phyloP scores from a whole-genome alignment of 2,888 invertebrate species.

The Brachylomia viminalis region DNA sequence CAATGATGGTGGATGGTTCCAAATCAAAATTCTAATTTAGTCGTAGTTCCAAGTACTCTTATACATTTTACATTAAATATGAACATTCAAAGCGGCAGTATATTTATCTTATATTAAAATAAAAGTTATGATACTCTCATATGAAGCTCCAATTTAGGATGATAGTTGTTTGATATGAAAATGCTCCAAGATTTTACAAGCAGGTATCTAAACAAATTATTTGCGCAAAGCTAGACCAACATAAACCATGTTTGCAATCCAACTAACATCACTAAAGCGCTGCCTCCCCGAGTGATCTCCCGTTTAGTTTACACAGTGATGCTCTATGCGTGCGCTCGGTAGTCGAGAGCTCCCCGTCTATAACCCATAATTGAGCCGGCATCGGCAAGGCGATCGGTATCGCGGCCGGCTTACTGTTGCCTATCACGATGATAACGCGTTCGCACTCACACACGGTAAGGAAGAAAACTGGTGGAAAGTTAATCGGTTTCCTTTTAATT shows the following conservation, averaged over 20 bases:
- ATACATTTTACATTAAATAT: too few species aligned
- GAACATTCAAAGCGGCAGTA: too few species aligned
- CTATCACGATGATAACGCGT: slow-evolving; percentile 53
- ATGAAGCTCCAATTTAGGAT: too few species aligned
- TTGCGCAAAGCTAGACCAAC: neutral
- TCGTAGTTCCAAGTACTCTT: too few species aligned
- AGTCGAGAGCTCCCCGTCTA: slow-evolving; percentile 51
- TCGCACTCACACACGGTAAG: slow-evolving; percentile 38
- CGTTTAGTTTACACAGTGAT: neutral
- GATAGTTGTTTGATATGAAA: too few species aligned
- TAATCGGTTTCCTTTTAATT: neutral
- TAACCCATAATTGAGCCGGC: slow-evolving; percentile 59
- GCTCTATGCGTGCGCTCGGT: neutral
- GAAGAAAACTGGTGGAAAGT: neutral
- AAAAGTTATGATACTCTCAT: too few species aligned
- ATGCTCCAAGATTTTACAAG: too few species aligned
- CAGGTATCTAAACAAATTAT: neutral
- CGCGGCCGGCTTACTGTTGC: slow-evolving; percentile 60
- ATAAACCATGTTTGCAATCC: neutral
- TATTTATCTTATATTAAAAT: too few species aligned
- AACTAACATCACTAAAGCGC: neutral
- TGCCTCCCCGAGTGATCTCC: neutral
- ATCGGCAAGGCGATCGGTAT: slow-evolving; percentile 55
- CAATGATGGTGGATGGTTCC: neutral
- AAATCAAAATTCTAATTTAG: too few species aligned